phyloP scores from a whole-genome alignment of 2,113 vertebrate genomes.

The Chauna torquata region DNA sequence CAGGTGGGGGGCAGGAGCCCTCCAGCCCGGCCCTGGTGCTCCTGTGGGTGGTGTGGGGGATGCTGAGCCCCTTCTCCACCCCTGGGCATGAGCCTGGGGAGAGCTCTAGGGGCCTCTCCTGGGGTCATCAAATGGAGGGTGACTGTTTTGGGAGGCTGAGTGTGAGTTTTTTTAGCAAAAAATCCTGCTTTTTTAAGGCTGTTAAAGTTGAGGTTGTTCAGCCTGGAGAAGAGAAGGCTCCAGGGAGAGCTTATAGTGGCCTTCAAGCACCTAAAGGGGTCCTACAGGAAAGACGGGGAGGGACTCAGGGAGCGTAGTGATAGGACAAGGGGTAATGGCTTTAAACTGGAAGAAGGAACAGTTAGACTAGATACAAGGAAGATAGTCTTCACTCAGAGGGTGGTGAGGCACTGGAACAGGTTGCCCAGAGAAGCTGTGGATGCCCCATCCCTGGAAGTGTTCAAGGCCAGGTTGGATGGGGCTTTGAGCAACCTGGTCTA shows the following conservation, averaged over 20 bases:
- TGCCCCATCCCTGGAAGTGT: background rate
- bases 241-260: background rate
- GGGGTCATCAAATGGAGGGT: background rate
- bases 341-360: background rate
- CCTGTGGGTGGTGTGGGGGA: background rate
- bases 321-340: background rate
- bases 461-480: background rate
- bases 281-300: background rate
- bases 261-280: background rate
- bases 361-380: background rate
- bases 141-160: background rate
- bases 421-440: background rate
- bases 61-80: background rate
- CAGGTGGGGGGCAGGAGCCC: too few relatives aligned
- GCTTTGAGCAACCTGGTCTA: background rate
- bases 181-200: background rate
- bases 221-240: too few relatives aligned
- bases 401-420: background rate
- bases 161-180: background rate
- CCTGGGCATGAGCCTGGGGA: background rate
- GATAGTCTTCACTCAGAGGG: background rate
- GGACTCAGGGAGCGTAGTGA: background rate
- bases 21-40: too few relatives aligned
- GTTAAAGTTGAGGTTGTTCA: background rate
- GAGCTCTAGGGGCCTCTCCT: background rate